Conservation (phyloP, 2,113 vertebrate species). For the Noturus placidus region DNA sequence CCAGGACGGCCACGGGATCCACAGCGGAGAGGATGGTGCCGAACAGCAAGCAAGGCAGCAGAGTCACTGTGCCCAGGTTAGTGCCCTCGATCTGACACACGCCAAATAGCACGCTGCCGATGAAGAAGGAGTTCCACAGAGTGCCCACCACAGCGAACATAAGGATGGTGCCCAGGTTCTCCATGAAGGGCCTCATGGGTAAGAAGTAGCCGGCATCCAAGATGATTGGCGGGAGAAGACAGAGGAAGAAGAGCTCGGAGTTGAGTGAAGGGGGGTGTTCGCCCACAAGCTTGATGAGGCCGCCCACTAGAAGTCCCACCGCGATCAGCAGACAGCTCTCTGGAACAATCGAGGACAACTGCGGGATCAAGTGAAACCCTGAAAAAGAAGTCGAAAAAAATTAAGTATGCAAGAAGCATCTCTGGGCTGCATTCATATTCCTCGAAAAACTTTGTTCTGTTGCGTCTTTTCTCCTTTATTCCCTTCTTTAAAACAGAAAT, state of each 20-base stretch:
- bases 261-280: slow-evolving; percentile 81
- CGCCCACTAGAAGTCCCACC: slow-evolving; percentile 91
- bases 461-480: too few species aligned
- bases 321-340: slow-evolving; percentile 96
- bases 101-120: slow-evolving; percentile 83
- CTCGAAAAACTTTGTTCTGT: not conserved
- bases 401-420: not conserved
- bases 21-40: slow-evolving; percentile 94
- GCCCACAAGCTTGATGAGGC: slow-evolving; percentile 86
- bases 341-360: slow-evolving; percentile 85
- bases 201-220: slow-evolving; percentile 97
- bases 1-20: slow-evolving; percentile 94
- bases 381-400: slow-evolving; percentile 24
- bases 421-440: not conserved
- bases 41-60: slow-evolving; percentile 91
- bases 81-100: slow-evolving; percentile 81
- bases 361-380: slow-evolving; percentile 95
- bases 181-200: slow-evolving; percentile 91
- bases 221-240: slow-evolving; percentile 95
- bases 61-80: slow-evolving; percentile 68
- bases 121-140: slow-evolving; percentile 93
- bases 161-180: slow-evolving; percentile 97
- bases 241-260: slow-evolving; percentile 87
- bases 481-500: not conserved
- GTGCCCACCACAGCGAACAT: slow-evolving; percentile 97